These are phyloP conservation scores for Xenopus laevis DNA, from an alignment of 2,113 vertebrate species.

Conservation along the genomic window DNA sequence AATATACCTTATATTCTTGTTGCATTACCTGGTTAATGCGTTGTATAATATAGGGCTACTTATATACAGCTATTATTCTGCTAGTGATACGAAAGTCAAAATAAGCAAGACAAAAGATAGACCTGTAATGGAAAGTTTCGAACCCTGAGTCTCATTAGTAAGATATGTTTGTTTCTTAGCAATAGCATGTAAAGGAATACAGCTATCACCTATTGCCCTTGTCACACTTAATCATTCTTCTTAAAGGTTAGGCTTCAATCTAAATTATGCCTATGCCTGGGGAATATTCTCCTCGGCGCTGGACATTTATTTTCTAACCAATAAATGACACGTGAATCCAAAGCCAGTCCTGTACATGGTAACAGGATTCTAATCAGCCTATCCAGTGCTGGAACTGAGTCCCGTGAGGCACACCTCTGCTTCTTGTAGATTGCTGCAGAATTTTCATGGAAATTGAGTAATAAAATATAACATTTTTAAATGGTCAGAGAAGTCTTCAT, in stretches of 20 bases:
- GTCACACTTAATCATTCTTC: slow-evolving; percentile 43
- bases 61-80: background rate
- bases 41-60: no score
- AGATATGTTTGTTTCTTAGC: slow-evolving; percentile 30
- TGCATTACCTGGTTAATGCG: no score
- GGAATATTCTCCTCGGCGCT: slow-evolving; percentile 28
- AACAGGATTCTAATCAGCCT: slow-evolving; percentile 25
- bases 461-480: background rate
- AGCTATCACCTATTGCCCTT: slow-evolving; percentile 32
- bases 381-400: background rate
- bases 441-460: background rate
- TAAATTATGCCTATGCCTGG: slow-evolving; percentile 29
- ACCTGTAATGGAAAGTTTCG: background rate
- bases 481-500: background rate
- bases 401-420: background rate
- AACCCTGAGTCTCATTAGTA: slow-evolving; percentile 25
- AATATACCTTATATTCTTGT: no score
- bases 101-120: slow-evolving; percentile 15
- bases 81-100: background rate
- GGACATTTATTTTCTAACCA: slow-evolving; percentile 35
- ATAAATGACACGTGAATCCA: slow-evolving; percentile 13
- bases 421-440: background rate
- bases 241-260: slow-evolving; percentile 45
- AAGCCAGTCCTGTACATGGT: background rate
- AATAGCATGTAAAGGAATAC: slow-evolving; percentile 27